Conservation (phyloP, 2,113 vertebrate species). For the Telmatochromis sp. region DNA sequence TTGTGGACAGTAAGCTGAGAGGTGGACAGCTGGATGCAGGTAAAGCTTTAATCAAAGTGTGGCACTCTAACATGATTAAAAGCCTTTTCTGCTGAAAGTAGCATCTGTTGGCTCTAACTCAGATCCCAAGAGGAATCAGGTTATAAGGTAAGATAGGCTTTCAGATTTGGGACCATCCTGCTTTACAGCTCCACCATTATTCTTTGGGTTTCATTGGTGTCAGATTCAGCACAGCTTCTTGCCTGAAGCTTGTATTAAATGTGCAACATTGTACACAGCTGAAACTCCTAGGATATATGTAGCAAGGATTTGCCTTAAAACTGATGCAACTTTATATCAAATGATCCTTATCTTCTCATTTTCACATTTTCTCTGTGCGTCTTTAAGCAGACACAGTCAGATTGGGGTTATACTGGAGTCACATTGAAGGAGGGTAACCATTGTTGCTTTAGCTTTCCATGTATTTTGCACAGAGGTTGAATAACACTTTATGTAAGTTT, state of each 20-base stretch:
- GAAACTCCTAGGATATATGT: not conserved
- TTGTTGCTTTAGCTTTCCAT: constrained; percentile 12
- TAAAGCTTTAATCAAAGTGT: not conserved
- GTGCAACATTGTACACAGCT: not conserved
- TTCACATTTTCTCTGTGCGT: not conserved
- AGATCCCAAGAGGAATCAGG: not conserved
- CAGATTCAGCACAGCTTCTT: not conserved
- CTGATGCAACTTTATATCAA: not conserved
- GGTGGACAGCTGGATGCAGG: not conserved
- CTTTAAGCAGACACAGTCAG: not conserved
- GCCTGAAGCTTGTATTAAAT: not conserved
- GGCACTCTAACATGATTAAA: not conserved
- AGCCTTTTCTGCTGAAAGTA: not conserved
- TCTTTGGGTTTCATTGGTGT: not conserved
- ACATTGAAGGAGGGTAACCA: not conserved
- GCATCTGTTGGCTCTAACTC: not conserved
- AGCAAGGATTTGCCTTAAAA: not conserved
- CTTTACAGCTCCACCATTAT: not conserved
- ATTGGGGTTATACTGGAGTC: not conserved
- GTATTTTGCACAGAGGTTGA: not conserved
- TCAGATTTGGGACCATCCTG: not conserved
- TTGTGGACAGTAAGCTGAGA: not conserved
- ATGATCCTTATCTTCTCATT: not conserved
- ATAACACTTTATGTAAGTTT: constrained; percentile 32
- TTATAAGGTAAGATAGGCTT: not conserved